Evolutionary conservation across 1,140 invertebrate genomes (phyloP).

Genomic region (Stenopsyche tienmushanensis): DNA sequence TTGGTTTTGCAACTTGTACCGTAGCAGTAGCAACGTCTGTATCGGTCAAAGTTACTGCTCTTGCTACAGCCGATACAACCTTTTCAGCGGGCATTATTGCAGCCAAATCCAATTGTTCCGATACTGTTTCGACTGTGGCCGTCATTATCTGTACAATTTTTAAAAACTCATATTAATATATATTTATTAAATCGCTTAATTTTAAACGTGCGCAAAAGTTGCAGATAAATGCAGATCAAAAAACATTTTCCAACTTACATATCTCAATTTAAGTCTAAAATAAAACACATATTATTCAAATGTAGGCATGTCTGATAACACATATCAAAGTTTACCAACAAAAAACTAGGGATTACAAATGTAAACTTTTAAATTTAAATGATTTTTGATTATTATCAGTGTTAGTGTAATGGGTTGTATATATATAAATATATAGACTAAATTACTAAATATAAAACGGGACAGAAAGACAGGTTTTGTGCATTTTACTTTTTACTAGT

Average conservation of each 20-base stretch:
- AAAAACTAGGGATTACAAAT: too few relatives aligned
- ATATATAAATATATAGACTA: too few relatives aligned
- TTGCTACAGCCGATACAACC: conserved; percentile 76
- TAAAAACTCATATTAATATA: background rate
- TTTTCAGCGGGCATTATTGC: conserved; percentile 80
- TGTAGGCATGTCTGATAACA: too few relatives aligned
- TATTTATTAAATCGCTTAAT: background rate
- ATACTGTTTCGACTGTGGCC: conserved; percentile 89
- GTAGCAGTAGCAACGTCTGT: conserved; percentile 75
- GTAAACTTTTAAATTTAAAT: too few relatives aligned
- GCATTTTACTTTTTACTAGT: too few relatives aligned
- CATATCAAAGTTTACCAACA: too few relatives aligned
- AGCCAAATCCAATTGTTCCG: conserved; percentile 82
- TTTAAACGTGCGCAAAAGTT: conserved; percentile 20
- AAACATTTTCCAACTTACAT: conserved; percentile 10
- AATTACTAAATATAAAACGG: too few relatives aligned
- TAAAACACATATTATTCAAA: too few relatives aligned
- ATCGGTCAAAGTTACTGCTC: conserved; percentile 85
- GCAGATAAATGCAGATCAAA: conserved; percentile 22
- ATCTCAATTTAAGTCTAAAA: too few relatives aligned
- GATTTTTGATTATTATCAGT: too few relatives aligned
- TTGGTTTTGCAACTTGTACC: conserved; percentile 64
- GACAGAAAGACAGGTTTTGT: too few relatives aligned
- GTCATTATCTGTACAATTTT: conserved; percentile 76
- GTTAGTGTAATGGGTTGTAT: too few relatives aligned